Percentiles rank a stretch among this genome's conserved stretches.
phyloP scores from a whole-genome alignment of 2,888 invertebrate species.

The Lymantria monacha region DNA sequence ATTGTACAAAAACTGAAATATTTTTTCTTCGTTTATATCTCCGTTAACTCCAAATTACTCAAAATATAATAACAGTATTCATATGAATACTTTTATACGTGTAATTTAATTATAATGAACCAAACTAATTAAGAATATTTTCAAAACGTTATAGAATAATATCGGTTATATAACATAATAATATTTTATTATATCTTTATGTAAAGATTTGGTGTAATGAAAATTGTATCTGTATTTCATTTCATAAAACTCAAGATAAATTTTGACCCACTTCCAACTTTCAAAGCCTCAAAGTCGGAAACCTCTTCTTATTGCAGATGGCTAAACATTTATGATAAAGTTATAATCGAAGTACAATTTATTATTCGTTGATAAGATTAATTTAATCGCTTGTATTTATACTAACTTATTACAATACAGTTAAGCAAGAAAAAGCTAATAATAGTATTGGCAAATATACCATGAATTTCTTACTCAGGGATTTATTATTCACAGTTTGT shows the following conservation, averaged over 20 bases:
- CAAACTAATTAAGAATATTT: too few species aligned
- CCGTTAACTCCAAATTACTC: too few species aligned
- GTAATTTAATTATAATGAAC: too few species aligned
- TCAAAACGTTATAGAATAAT: too few species aligned
- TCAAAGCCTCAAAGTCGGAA: conserved; percentile 16
- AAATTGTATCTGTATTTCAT: conserved; percentile 11
- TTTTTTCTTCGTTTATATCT: too few species aligned
- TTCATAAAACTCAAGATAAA: conserved; percentile 19
- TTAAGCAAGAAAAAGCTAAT: background rate
- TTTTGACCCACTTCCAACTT: conserved; percentile 19
- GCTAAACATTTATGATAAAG: conserved; percentile 23
- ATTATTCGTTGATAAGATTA: conserved; percentile 7
- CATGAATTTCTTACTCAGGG: conserved; percentile 23
- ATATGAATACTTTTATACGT: too few species aligned
- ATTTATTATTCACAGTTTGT: conserved; percentile 51
- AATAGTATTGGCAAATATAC: background rate
- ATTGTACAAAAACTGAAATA: too few species aligned
- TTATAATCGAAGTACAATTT: conserved; percentile 17
- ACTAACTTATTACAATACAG: too few species aligned
- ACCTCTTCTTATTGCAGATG: conserved; percentile 18
- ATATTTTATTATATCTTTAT: background rate
- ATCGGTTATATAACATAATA: too few species aligned
- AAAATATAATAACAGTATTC: too few species aligned
- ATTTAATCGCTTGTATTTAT: too few species aligned
- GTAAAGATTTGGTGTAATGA: conserved; percentile 3